phyloP scores from a whole-genome alignment of 1,140 invertebrate species.

The Laupala kohalensis region DNA sequence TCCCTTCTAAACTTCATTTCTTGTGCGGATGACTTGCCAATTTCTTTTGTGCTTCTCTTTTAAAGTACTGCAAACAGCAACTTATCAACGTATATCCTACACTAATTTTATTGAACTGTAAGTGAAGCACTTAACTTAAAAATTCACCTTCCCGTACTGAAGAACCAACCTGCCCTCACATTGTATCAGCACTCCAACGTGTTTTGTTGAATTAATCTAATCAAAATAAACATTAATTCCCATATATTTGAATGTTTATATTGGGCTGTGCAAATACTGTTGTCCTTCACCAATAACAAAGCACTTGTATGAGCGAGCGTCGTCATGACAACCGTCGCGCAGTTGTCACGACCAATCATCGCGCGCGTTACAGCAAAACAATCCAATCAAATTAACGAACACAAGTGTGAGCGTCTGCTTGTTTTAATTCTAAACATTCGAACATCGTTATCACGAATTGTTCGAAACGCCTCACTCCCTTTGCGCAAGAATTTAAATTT shows the following conservation, averaged over 20 bases:
- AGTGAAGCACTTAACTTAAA: no score
- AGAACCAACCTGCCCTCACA: no score
- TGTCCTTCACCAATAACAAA: not conserved
- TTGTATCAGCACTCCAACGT: no score
- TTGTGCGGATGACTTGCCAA: no score
- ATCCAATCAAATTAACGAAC: not conserved
- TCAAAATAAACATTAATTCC: not conserved
- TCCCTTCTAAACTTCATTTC: no score
- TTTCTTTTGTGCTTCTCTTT: no score
- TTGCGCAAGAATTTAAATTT: not conserved
- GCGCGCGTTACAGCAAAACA: not conserved
- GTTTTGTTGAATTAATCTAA: not conserved
- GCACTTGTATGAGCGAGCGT: not conserved
- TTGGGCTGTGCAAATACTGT: not conserved
- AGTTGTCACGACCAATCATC: not conserved
- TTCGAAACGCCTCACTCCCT: not conserved
- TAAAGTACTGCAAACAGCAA: no score
- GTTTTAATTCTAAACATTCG: not conserved
- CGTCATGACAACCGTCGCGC: not conserved
- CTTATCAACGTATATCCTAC: no score
- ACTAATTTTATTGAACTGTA: no score
- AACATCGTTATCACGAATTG: not conserved
- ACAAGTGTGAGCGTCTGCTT: not conserved
- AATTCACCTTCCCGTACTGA: no score
- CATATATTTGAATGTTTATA: not conserved